phyloP scores from a whole-genome alignment of 2,797 vertebrate species.

The Siniperca scherzeri region DNA sequence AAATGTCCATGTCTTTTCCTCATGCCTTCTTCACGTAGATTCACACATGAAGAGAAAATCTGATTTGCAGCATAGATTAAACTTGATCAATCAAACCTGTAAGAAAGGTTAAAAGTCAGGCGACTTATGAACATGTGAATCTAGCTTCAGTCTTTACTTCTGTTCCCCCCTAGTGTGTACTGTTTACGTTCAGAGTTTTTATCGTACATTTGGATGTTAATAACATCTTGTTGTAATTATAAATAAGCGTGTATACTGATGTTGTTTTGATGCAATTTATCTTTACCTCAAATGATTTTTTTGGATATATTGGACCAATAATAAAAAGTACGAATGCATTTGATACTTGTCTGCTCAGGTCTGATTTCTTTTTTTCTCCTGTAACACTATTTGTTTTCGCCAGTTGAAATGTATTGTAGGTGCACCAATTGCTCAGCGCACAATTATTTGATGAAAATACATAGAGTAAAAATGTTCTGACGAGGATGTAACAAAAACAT shows the following conservation, averaged over 20 bases:
- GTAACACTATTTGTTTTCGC: not conserved
- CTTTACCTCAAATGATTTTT: constrained; percentile 81
- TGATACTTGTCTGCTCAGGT: constrained; percentile 40
- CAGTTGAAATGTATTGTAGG: not conserved
- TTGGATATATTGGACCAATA: constrained; percentile 84
- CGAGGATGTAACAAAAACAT: not conserved
- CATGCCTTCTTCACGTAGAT: constrained; percentile 6
- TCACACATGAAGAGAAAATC: constrained; percentile 28
- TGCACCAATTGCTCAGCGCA: not conserved
- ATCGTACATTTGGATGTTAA: constrained; percentile 81
- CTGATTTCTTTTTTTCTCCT: constrained; percentile 7
- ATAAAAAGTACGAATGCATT: constrained; percentile 74
- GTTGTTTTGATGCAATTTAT: constrained; percentile 84
- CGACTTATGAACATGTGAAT: constrained; percentile 17
- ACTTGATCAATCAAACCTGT: constrained; percentile 20
- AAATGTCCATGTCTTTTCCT: constrained; percentile 43
- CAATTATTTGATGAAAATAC: not conserved
- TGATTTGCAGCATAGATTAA: constrained; percentile 23
- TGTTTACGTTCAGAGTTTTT: constrained; percentile 79
- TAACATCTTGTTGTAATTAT: constrained; percentile 78
- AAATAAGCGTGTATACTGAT: constrained; percentile 81
- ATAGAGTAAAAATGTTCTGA: not conserved
- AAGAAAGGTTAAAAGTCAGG: not conserved
- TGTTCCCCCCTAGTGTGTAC: constrained; percentile 66
- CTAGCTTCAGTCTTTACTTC: constrained; percentile 22